These are phyloP conservation scores for Coreius guichenoti DNA, from an alignment of 2,797 vertebrate species.

Conservation along the genomic window DNA sequence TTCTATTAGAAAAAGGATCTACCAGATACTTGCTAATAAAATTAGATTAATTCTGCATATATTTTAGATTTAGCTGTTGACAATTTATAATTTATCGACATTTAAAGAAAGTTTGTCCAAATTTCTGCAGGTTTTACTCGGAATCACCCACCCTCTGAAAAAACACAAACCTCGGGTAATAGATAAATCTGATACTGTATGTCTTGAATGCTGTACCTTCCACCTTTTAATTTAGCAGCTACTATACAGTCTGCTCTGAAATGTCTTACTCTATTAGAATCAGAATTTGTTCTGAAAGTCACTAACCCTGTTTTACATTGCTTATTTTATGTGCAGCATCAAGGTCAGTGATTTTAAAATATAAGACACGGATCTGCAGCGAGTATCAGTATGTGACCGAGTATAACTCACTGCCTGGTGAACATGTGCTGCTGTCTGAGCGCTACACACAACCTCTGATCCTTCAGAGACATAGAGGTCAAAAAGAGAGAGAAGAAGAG, in stretches of 20 bases:
- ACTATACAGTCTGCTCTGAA: background rate
- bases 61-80: background rate
- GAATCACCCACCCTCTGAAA: background rate
- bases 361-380: conserved; percentile 12
- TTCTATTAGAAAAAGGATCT: background rate
- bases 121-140: background rate
- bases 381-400: conserved; percentile 24
- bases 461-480: conserved; percentile 3
- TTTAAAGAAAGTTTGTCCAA: background rate
- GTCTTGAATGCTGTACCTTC: background rate
- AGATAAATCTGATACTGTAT: background rate
- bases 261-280: background rate
- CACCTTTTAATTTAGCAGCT: too few relatives aligned
- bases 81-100: background rate
- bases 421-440: conserved; percentile 24
- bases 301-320: background rate
- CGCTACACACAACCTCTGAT: conserved; percentile 42
- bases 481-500: conserved; percentile 25
- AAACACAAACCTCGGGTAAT: background rate
- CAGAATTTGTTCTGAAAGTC: background rate
- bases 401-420: conserved; percentile 38
- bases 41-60: background rate
- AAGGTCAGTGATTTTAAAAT: background rate
- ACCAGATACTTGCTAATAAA: background rate
- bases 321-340: background rate